These are phyloP conservation scores for Sthenelais limicola DNA, from an alignment of 2,888 invertebrate species.

Conservation along the genomic window DNA sequence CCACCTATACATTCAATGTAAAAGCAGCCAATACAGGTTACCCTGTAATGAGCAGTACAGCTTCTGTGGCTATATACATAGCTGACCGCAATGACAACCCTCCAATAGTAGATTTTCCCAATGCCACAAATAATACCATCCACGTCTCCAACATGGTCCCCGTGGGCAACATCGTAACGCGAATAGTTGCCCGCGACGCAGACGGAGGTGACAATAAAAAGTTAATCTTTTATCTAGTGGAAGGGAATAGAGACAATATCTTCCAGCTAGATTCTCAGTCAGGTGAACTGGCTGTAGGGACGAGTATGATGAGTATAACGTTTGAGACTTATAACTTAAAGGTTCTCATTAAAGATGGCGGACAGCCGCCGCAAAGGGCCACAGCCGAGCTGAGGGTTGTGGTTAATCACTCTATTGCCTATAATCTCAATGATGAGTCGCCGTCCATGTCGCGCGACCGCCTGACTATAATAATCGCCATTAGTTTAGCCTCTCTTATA, in stretches of 20 bases:
- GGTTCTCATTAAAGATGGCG: slow-evolving; percentile 33
- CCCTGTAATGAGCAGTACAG: slow-evolving; percentile 37
- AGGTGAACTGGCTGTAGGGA: slow-evolving; percentile 24
- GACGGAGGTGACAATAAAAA: slow-evolving; percentile 40
- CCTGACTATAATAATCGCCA: slow-evolving; percentile 16
- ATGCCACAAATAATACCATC: slow-evolving; percentile 5
- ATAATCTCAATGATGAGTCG: slow-evolving; percentile 3
- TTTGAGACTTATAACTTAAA: neutral
- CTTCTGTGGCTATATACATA: slow-evolving; percentile 26
- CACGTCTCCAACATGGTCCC: slow-evolving; percentile 38
- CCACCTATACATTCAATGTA: slow-evolving; percentile 83
- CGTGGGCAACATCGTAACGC: slow-evolving; percentile 36
- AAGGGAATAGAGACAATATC: slow-evolving; percentile 27
- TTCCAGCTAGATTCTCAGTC: slow-evolving; percentile 29
- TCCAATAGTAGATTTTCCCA: slow-evolving; percentile 34
- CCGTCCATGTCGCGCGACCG: slow-evolving; percentile 6
- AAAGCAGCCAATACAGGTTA: slow-evolving; percentile 73
- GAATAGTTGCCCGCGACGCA: slow-evolving; percentile 26
- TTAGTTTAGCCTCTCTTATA: slow-evolving; percentile 14
- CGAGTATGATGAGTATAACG: slow-evolving; percentile 11
- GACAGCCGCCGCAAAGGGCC: slow-evolving; percentile 30
- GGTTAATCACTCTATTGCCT: slow-evolving; percentile 36
- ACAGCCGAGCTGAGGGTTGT: slow-evolving; percentile 8
- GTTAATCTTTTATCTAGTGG: slow-evolving; percentile 23
- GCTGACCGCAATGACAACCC: slow-evolving; percentile 35